A percentile compares a stretch with the other conserved stretches of the same genome.
Conservation (phyloP, 1,140 invertebrate genomes). For the Drosophila biarmipes region DNA sequence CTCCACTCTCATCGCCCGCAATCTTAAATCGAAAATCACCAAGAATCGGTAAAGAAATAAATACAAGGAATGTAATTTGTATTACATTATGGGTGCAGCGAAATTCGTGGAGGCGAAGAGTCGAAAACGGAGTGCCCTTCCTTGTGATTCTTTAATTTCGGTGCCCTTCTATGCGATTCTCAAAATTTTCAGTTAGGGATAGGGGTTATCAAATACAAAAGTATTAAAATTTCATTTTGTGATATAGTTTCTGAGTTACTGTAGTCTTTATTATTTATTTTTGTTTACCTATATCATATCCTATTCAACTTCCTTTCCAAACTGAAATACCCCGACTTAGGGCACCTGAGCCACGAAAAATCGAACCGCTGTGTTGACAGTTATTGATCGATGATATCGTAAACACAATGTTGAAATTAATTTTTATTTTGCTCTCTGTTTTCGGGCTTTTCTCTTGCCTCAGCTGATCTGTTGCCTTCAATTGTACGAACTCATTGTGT, state of each 20-base stretch:
- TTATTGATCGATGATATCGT: slow-evolving; percentile 78
- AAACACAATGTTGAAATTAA: slow-evolving; percentile 78
- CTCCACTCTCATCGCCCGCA: slow-evolving; percentile 12
- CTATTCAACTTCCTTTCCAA: not conserved
- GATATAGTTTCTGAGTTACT: not conserved
- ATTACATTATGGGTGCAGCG: slow-evolving; percentile 69
- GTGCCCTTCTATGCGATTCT: not conserved
- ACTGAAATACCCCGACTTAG: not conserved
- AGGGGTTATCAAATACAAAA: not conserved
- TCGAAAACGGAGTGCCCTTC: slow-evolving; percentile 11
- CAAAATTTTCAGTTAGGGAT: not conserved
- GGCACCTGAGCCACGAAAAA: slow-evolving; percentile 13
- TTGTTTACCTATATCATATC: not conserved
- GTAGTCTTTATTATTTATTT: not conserved
- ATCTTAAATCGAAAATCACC: slow-evolving; percentile 64
- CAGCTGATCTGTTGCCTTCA: slow-evolving; percentile 48
- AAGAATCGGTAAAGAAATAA: slow-evolving; percentile 54
- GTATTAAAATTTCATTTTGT: too few species aligned
- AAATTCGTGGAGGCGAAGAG: not conserved
- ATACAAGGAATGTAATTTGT: slow-evolving; percentile 47
- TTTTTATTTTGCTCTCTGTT: slow-evolving; percentile 62
- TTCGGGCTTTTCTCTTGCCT: slow-evolving; percentile 8
- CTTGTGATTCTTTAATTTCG: not conserved
- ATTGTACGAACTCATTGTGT: slow-evolving; percentile 59
- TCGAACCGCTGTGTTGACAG: slow-evolving; percentile 69